phyloP scores from a whole-genome alignment of 2,888 invertebrate species.

The Oscheius sp. region DNA sequence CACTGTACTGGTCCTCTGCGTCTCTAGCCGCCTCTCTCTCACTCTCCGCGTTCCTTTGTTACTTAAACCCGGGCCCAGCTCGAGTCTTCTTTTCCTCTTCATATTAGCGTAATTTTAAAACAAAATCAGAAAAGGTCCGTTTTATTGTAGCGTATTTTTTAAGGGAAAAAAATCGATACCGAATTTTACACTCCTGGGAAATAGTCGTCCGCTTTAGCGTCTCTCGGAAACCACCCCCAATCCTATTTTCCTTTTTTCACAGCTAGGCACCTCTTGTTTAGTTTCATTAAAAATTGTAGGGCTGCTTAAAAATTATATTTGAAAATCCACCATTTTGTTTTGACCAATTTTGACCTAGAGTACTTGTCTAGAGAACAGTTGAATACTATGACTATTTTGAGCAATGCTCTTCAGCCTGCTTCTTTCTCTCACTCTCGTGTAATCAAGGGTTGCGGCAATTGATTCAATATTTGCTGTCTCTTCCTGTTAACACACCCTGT shows the following conservation, averaged over 20 bases:
- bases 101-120: not conserved
- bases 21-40: constrained; percentile 12
- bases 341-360: not conserved
- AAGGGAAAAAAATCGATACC: no score
- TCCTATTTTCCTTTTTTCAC: not conserved
- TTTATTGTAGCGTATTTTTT: no score
- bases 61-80: constrained; percentile 4
- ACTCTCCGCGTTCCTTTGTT: constrained; percentile 21
- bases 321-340: not conserved
- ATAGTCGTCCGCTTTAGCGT: no score
- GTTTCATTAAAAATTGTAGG: not conserved
- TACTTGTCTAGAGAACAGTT: no score
- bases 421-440: constrained; percentile 7
- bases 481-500: constrained; percentile 26
- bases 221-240: not conserved
- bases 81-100: not conserved
- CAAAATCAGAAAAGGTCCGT: not conserved
- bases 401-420: constrained; percentile 1
- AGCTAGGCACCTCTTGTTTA: not conserved
- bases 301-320: not conserved
- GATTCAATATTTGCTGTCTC: constrained; percentile 29
- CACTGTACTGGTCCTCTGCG: constrained; percentile 31
- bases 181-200: no score
- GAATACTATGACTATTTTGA: not conserved
- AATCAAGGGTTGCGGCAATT: constrained; percentile 23